Evolutionary conservation across 2,113 vertebrate genomes (phyloP), one percentile per base, ranked within the genome.

Genomic region (Pithys albifrons): DNA sequence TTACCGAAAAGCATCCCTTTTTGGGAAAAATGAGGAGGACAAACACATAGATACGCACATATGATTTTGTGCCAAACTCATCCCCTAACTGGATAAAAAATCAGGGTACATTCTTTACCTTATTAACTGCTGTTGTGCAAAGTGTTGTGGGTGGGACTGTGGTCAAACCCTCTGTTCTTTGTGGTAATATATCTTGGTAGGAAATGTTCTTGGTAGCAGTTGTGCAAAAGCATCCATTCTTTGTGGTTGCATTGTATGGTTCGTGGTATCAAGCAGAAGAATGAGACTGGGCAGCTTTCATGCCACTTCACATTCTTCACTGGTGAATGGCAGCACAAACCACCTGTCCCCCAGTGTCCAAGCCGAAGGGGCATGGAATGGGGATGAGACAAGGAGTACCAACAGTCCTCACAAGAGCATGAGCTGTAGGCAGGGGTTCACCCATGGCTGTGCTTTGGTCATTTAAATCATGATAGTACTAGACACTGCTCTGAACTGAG

Each of bases 251-350:
- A 4, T n/a, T 33, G 12, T 7, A 11, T 10, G 7, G 27, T 69
- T 54, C 28, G n/a, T 61, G 23, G 19, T 46, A 39, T 54, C 7
- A 3, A n/a, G 51, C 33, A 11, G 13, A 1, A 10, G 65, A 45
- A 29, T 3, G 3, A 39, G 66, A 51, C 9, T 15, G 14, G 0
- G 1, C 0, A 0, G 9, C 28, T 66, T 59, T 46, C 10, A 28
- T 28, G 4, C 33, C 19, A 7, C 66, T 18, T 29, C 14, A 4
- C 11, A 2, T 22, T 46, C 59, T 24, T 72, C 7, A 19, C 65
- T 27, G 43, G 35, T 1, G 3, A 20, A 9, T 43, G 43, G 10
- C 22, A 33, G 39, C 72, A 67, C 72, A 71, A 71, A 45, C 19
- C 27, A 28, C 23, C 49, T 2, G 22, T 37, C 22, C 19, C 33